A percentile compares a stretch with the other conserved stretches of the same genome.
These are phyloP conservation scores for Ormyrus labotus DNA, from an alignment of 2,888 invertebrate species.

Conservation along the genomic window DNA sequence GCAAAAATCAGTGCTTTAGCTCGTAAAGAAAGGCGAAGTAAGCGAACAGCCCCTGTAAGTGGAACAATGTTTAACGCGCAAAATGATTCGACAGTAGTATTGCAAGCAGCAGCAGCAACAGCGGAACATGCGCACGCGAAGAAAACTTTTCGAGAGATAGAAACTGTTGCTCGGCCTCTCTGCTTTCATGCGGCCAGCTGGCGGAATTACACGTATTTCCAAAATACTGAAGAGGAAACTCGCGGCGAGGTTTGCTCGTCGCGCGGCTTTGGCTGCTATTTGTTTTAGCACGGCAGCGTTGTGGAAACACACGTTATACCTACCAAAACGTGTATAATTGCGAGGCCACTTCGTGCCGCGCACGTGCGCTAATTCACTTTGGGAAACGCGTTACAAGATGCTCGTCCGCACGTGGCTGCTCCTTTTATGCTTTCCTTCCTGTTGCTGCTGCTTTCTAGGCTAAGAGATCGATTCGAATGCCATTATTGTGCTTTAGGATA, in stretches of 20 bases:
- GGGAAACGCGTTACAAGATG: too few species aligned
- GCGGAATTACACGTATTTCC: constrained; percentile 56
- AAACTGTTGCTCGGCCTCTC: constrained; percentile 18
- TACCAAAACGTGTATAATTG: constrained; percentile 36
- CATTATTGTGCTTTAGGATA: too few species aligned
- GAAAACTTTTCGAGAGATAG: constrained; percentile 17
- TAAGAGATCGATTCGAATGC: too few species aligned
- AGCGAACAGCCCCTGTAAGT: neutral
- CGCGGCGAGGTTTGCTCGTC: constrained; percentile 50
- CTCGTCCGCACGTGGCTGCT: too few species aligned
- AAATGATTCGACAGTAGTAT: constrained; percentile 14
- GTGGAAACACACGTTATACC: constrained; percentile 50
- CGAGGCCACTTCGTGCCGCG: neutral
- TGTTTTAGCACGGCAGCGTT: constrained; percentile 53
- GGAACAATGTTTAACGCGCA: neutral
- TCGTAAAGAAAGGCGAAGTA: too few species aligned
- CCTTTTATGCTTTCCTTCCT: too few species aligned
- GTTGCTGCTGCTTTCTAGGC: too few species aligned
- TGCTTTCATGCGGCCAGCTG: neutral
- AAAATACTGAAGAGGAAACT: constrained; percentile 56
- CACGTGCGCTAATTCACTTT: constrained; percentile 15
- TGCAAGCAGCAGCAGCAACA: neutral
- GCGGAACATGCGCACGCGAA: neutral
- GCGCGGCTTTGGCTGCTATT: constrained; percentile 46
- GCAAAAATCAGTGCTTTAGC: too few species aligned